phyloP scores from a whole-genome alignment of 2,888 invertebrate species.

The Melanotus villosus region DNA sequence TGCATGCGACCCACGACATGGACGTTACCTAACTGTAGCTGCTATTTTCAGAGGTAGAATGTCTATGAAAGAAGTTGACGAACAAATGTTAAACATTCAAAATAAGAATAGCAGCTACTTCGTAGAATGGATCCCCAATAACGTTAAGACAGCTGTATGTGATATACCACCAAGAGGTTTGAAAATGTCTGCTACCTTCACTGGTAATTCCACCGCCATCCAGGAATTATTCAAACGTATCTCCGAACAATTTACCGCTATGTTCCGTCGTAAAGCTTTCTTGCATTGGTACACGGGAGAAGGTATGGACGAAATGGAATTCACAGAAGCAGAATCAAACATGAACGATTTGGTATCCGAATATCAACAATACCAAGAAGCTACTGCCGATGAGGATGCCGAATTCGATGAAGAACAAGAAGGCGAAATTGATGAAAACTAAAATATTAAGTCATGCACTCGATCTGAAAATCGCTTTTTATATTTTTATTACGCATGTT shows the following conservation, averaged over 20 bases:
- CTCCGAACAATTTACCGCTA: constrained; percentile 82
- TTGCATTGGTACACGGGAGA: constrained; percentile 98
- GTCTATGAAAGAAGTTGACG: constrained; percentile 86
- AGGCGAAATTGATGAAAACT: constrained; percentile 75
- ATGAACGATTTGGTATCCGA: constrained; percentile 96
- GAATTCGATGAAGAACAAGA: constrained; percentile 81
- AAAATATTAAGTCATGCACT: constrained; percentile 56
- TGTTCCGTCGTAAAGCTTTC: constrained; percentile 87
- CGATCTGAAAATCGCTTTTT: constrained; percentile 40
- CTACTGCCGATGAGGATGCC: constrained; percentile 82
- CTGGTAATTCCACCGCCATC: constrained; percentile 83
- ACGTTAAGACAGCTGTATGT: constrained; percentile 85
- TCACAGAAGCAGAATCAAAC: constrained; percentile 95
- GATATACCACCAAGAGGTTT: constrained; percentile 84
- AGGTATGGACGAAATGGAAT: constrained; percentile 98
- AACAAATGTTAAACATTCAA: constrained; percentile 79
- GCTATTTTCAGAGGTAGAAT: constrained; percentile 80
- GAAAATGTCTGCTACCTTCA: constrained; percentile 86
- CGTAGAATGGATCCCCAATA: constrained; percentile 85
- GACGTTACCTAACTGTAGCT: constrained; percentile 80
- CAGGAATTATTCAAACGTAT: constrained; percentile 83
- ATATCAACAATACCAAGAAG: constrained; percentile 92
- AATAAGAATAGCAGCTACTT: constrained; percentile 77
- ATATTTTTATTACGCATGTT: constrained; percentile 30
- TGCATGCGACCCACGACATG: constrained; percentile 81